These are phyloP conservation scores for Ophioderma brevispina DNA, from an alignment of 35 echinoderm and acorn worm species.

Conservation along the genomic window DNA sequence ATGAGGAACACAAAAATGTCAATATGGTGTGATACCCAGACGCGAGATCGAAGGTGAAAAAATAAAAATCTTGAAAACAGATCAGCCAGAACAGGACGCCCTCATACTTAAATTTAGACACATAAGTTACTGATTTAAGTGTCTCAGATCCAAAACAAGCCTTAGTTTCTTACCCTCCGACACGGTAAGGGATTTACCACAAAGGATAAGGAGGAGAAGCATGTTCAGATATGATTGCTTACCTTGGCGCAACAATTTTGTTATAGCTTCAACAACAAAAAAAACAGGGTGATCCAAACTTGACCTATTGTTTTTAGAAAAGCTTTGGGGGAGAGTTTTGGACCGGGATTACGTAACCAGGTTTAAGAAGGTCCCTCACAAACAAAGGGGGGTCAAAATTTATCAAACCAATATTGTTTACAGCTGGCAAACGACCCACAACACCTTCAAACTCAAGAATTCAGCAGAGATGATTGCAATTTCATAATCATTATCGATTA, in stretches of 20 bases:
- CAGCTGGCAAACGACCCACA: conserved; percentile 14
- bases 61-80: not conserved
- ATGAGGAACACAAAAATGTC: not conserved
- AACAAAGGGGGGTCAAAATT: not conserved
- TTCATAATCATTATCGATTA: too few relatives aligned
- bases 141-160: conserved; percentile 16
- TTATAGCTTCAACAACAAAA: conserved; percentile 23
- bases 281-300: too few relatives aligned
- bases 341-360: conserved; percentile 7
- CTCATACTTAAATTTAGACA: too few relatives aligned
- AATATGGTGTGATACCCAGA: not conserved
- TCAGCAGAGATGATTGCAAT: too few relatives aligned
- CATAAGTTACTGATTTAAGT: too few relatives aligned
- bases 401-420: conserved; percentile 22
- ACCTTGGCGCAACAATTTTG: not conserved
- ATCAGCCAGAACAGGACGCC: not conserved
- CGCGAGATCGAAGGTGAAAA: not conserved
- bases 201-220: too few relatives aligned
- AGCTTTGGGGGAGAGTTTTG: not conserved
- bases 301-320: conserved; percentile 30
- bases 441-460: not conserved
- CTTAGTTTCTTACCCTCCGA: conserved; percentile 34
- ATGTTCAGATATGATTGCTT: conserved; percentile 35
- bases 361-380: not conserved
- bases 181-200: conserved; percentile 20